Percentiles rank a stretch among this genome's conserved stretches.
Conservation (phyloP, 2,113 vertebrate species). For the Taxidea taxus region DNA sequence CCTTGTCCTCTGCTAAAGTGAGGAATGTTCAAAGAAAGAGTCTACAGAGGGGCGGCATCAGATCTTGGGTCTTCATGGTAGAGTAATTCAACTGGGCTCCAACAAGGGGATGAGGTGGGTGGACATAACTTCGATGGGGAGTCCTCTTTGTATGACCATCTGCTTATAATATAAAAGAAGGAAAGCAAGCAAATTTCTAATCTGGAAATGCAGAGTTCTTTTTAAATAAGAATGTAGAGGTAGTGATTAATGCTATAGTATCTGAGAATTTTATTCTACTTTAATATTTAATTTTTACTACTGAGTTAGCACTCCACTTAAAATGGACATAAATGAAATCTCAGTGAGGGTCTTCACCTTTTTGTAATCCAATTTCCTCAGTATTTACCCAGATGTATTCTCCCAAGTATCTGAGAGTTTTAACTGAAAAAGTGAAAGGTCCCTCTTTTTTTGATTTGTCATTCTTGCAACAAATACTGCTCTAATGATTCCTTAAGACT, state of each 20-base stretch:
- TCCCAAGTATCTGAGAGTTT: neutral
- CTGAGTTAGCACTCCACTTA: neutral
- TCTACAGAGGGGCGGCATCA: neutral
- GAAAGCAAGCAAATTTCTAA: neutral
- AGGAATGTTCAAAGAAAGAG: neutral
- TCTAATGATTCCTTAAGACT: neutral
- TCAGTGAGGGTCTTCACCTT: neutral
- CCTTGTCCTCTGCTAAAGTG: neutral
- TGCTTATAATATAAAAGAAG: neutral
- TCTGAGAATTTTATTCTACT: neutral
- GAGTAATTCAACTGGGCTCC: neutral
- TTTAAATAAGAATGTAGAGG: neutral
- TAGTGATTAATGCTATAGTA: neutral
- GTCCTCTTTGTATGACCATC: neutral
- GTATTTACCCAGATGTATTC: neutral
- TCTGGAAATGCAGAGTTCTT: neutral
- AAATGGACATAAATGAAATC: neutral
- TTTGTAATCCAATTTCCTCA: neutral
- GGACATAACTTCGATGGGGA: too few relatives aligned
- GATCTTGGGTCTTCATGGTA: rapidly evolving
- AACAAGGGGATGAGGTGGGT: neutral
- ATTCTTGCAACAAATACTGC: neutral
- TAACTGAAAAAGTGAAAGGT: neutral
- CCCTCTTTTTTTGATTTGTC: neutral
- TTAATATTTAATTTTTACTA: neutral